Conservation (phyloP, 2,888 invertebrate species). For the Harmothoe impar region DNA sequence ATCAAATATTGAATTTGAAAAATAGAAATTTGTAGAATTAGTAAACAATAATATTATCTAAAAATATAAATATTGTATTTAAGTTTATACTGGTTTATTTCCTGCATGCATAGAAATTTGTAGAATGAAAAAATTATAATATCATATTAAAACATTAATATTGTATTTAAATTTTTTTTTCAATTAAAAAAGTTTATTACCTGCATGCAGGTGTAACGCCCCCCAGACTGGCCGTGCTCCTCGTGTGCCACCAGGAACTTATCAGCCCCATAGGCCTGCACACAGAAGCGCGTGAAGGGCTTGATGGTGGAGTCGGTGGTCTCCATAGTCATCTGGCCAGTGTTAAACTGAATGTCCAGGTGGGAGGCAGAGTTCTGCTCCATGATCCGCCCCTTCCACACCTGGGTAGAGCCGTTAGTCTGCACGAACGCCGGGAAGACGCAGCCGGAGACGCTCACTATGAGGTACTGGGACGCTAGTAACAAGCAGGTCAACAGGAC, state of each 20-base stretch:
- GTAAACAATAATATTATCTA: no score
- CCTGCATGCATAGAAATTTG: no score
- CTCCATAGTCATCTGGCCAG: slow-evolving; percentile 21
- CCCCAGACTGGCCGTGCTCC: slow-evolving; percentile 50
- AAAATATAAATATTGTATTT: no score
- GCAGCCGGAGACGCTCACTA: slow-evolving; percentile 52
- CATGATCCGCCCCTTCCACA: slow-evolving; percentile 66
- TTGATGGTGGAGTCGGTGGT: slow-evolving; percentile 57
- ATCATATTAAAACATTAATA: no score
- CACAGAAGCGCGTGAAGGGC: slow-evolving; percentile 64
- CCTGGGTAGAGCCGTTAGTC: slow-evolving; percentile 50
- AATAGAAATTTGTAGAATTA: no score
- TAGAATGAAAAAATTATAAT: no score
- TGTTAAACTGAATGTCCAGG: slow-evolving; percentile 37
- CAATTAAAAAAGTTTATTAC: no score
- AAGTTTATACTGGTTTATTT: no score
- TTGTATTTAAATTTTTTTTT: no score
- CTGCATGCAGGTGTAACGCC: slow-evolving; percentile 65
- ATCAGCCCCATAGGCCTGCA: slow-evolving; percentile 62
- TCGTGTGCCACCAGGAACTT: slow-evolving; percentile 68
- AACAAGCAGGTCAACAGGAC: not conserved
- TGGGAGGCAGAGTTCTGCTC: slow-evolving; percentile 63
- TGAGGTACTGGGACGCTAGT: not conserved
- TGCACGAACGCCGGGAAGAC: slow-evolving; percentile 67
- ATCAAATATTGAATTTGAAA: no score